These are phyloP conservation scores for Andrena minutula DNA, from an alignment of 2,888 invertebrate species.

Conservation along the genomic window DNA sequence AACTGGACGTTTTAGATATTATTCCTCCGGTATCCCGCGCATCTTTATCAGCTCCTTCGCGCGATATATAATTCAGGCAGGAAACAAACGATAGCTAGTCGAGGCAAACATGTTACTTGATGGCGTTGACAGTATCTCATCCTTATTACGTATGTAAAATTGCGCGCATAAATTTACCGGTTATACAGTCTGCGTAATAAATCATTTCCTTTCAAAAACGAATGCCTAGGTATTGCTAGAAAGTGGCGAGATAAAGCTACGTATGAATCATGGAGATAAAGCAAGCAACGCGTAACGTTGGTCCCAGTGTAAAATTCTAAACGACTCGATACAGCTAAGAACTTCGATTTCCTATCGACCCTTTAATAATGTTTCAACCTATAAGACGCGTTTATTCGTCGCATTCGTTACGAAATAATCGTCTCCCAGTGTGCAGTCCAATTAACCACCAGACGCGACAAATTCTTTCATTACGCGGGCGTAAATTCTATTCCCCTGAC, in stretches of 20 bases:
- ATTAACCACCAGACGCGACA: neutral
- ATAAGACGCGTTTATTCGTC: neutral
- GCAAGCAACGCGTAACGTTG: slow-evolving; percentile 2
- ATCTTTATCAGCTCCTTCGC: slow-evolving; percentile 50
- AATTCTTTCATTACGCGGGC: neutral
- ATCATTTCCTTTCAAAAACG: slow-evolving; percentile 53
- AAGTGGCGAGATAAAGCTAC: slow-evolving; percentile 37
- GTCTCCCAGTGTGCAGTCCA: neutral
- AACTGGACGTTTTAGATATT: slow-evolving; percentile 17
- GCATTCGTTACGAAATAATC: neutral
- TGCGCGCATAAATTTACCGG: slow-evolving; percentile 60
- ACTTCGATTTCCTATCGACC: neutral
- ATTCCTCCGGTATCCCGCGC: slow-evolving; percentile 15
- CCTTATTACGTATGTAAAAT: slow-evolving; percentile 57
- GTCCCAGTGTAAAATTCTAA: neutral
- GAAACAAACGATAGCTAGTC: slow-evolving; percentile 62
- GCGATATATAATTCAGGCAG: slow-evolving; percentile 57
- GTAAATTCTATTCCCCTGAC: neutral
- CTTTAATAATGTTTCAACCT: neutral
- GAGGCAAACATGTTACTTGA: slow-evolving; percentile 59
- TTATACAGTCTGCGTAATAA: slow-evolving; percentile 37
- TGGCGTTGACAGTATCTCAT: slow-evolving; percentile 67
- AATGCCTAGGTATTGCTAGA: slow-evolving; percentile 32
- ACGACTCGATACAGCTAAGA: slow-evolving; percentile 1
- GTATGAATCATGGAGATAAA: slow-evolving; percentile 39